Evolutionary conservation across 2,113 vertebrate species (phyloP).

Genomic region (Symphodus melops): DNA sequence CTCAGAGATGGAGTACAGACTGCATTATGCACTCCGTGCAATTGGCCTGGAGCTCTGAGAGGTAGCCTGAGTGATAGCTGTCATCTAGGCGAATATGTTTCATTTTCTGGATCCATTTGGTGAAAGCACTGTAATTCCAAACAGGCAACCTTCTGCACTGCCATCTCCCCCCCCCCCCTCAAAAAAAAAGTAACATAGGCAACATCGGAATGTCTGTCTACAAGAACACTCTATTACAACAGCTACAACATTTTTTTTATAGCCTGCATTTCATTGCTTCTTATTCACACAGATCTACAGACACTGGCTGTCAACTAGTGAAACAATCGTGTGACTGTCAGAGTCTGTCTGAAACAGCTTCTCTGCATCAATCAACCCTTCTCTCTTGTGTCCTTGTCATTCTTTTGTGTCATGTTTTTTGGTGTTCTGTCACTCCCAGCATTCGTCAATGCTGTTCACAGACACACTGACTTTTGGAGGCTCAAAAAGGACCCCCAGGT

Average conservation of each 20-base stretch:
- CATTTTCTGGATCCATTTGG: constrained; percentile 49
- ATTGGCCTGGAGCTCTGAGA: constrained; percentile 16
- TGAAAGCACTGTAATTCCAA: constrained; percentile 29
- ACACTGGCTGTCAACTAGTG: constrained; percentile 69
- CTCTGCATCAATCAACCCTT: constrained; percentile 71
- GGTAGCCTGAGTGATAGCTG: constrained; percentile 10
- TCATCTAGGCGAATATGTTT: constrained; percentile 39
- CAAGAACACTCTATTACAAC: constrained; percentile 24
- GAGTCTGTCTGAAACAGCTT: constrained; percentile 55
- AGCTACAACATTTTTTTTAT: constrained; percentile 53
- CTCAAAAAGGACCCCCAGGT: constrained; percentile 34
- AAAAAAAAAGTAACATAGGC: constrained; percentile 19
- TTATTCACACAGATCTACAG: constrained; percentile 50
- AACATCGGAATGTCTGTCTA: constrained; percentile 25
- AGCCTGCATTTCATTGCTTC: constrained; percentile 37
- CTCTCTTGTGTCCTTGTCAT: constrained; percentile 58
- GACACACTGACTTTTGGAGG: constrained; percentile 1
- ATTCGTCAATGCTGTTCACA: not conserved
- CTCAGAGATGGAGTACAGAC: not conserved
- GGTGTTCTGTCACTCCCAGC: constrained; percentile 3
- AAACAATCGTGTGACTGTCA: constrained; percentile 65
- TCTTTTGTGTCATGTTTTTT: constrained; percentile 9
- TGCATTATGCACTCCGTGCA: constrained; percentile 17
- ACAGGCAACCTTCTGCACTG: constrained; percentile 14
- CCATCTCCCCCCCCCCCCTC: not conserved